phyloP scores from a whole-genome alignment of 2,888 invertebrate species.

The Eupithecia exiguata region DNA sequence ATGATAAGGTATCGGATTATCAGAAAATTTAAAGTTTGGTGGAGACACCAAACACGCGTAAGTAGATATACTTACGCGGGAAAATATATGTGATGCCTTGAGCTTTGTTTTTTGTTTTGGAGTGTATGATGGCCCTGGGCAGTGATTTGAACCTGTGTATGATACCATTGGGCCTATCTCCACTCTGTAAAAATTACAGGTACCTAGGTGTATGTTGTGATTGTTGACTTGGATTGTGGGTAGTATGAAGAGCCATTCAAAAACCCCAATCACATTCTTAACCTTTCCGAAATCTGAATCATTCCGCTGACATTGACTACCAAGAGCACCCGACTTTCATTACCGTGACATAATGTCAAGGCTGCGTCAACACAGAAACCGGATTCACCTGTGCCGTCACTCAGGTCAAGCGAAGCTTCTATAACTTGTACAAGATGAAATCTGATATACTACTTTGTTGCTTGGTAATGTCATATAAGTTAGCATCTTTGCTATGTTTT shows the following conservation, averaged over 20 bases:
- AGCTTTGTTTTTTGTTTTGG: too few species aligned
- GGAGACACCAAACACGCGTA: too few species aligned
- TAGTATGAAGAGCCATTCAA: neutral
- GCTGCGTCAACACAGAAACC: conserved; percentile 40
- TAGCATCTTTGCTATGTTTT: neutral
- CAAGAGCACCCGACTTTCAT: conserved; percentile 40
- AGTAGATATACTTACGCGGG: too few species aligned
- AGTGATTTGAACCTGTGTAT: neutral
- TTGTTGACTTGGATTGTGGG: neutral
- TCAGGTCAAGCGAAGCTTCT: conserved; percentile 35
- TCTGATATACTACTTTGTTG: conserved; percentile 3
- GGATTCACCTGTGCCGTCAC: conserved; percentile 32
- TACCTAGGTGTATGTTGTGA: neutral
- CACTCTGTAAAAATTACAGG: too few species aligned
- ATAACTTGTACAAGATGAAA: conserved; percentile 12
- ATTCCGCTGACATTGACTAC: conserved; percentile 27
- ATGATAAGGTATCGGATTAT: too few species aligned
- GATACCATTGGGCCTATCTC: neutral
- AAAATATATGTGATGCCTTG: too few species aligned
- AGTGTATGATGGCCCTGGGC: too few species aligned
- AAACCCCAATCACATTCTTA: neutral
- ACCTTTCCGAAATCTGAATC: conserved; percentile 7
- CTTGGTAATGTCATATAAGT: neutral
- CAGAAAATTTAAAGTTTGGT: too few species aligned
- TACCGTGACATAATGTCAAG: conserved; percentile 45